Evolutionary conservation across 2,113 vertebrate species (phyloP).

Genomic region (Hyperopisus bebe): DNA sequence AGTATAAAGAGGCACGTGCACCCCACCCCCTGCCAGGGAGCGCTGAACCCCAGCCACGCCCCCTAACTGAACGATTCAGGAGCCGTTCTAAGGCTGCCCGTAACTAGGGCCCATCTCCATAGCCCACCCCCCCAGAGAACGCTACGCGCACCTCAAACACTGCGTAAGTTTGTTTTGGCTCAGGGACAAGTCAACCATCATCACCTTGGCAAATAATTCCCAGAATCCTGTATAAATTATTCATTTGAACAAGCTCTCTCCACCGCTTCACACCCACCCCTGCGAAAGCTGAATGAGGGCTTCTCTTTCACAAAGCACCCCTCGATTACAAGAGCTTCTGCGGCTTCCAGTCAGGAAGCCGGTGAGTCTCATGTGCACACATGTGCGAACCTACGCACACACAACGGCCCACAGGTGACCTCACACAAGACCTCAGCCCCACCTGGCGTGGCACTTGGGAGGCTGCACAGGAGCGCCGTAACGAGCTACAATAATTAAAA

Average conservation of each 20-base stretch:
- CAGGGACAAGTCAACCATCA: constrained; percentile 63
- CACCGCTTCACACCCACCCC: background rate
- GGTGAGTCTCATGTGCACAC: constrained; percentile 13
- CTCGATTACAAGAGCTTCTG: constrained; percentile 18
- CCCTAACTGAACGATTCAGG: background rate
- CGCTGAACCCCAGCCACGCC: background rate
- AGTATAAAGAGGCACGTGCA: background rate
- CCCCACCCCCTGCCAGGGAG: background rate
- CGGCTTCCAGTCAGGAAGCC: constrained; percentile 28
- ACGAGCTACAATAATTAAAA: constrained; percentile 68
- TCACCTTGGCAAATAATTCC: constrained; percentile 72
- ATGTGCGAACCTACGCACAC: background rate
- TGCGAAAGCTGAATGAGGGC: constrained; percentile 23
- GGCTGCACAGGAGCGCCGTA: constrained; percentile 47
- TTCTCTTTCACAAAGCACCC: constrained; percentile 35
- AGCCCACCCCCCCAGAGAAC: constrained; percentile 26
- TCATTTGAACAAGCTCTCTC: constrained; percentile 60
- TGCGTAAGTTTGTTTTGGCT: constrained; percentile 63
- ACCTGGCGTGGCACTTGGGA: background rate
- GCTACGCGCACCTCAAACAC: constrained; percentile 31
- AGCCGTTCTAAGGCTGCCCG: constrained; percentile 26
- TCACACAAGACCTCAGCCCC: background rate
- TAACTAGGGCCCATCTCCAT: constrained; percentile 41
- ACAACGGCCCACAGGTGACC: background rate
- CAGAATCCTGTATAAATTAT: constrained; percentile 69